phyloP scores from a whole-genome alignment of 2,797 vertebrate species.

The Enteromius anoplus region DNA sequence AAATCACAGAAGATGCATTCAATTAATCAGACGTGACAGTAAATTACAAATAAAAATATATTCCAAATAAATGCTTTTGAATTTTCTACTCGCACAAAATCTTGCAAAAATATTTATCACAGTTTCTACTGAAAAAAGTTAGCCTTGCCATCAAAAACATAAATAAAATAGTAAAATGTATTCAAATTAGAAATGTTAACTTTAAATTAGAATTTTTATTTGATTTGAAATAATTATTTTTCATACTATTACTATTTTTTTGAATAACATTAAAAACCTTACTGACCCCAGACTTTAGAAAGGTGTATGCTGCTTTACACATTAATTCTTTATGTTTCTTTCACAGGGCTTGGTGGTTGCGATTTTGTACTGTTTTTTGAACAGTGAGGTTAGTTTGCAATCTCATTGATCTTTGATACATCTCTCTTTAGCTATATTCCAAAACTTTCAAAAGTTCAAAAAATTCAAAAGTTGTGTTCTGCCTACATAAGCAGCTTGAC shows the following conservation, averaged over 20 bases:
- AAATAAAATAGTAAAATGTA: no score
- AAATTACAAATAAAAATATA: background rate
- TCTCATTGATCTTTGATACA: background rate
- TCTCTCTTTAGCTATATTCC: background rate
- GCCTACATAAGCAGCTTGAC: background rate
- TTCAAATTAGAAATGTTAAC: background rate
- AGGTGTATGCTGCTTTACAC: background rate
- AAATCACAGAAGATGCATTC: background rate
- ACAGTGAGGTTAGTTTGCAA: slow-evolving; percentile 86
- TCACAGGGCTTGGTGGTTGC: slow-evolving; percentile 91
- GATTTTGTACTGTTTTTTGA: slow-evolving; percentile 92
- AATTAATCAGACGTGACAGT: background rate
- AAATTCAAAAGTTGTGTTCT: background rate
- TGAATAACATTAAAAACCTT: background rate
- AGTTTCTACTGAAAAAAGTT: background rate
- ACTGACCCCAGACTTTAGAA: background rate
- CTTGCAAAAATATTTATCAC: background rate
- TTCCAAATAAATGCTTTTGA: background rate
- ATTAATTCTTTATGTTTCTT: slow-evolving; percentile 52
- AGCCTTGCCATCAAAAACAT: background rate
- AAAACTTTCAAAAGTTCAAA: no score
- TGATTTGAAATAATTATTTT: background rate
- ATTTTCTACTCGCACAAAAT: background rate
- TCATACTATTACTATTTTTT: background rate
- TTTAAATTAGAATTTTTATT: background rate